These are phyloP conservation scores for Drosophila colorata DNA, from an alignment of 2,888 invertebrate genomes.

Conservation along the genomic window DNA sequence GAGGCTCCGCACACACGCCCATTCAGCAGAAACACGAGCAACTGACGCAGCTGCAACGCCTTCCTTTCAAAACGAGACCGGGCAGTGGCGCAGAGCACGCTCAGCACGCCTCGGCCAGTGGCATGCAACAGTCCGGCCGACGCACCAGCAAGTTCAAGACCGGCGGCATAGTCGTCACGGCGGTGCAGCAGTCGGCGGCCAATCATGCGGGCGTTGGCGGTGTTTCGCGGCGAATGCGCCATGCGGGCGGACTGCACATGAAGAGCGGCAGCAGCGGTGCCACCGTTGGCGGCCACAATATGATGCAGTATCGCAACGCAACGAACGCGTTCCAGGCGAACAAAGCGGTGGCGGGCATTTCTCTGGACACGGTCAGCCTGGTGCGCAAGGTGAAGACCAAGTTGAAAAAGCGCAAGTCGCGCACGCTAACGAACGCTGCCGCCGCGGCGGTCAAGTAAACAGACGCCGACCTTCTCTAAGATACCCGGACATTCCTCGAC, in stretches of 20 bases:
- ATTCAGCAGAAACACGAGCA: slow-evolving; percentile 26
- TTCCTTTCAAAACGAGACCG: slow-evolving; percentile 41
- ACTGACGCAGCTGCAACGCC: slow-evolving; percentile 32
- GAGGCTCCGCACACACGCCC: slow-evolving; percentile 1
- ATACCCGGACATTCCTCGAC: slow-evolving; percentile 27
- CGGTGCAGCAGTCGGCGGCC: slow-evolving; percentile 76
- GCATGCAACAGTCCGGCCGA: slow-evolving; percentile 19
- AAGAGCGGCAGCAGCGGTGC: slow-evolving; percentile 27
- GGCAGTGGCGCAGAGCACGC: slow-evolving; percentile 4
- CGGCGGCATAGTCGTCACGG: slow-evolving; percentile 87
- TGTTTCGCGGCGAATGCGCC: slow-evolving; percentile 51
- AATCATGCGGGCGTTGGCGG: slow-evolving; percentile 17
- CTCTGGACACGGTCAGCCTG: slow-evolving; percentile 86
- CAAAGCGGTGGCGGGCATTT: slow-evolving; percentile 52
- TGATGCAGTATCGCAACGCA: slow-evolving; percentile 31
- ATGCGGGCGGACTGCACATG: slow-evolving; percentile 33
- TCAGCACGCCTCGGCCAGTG: slow-evolving; percentile 22
- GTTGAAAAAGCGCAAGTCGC: slow-evolving; percentile 77
- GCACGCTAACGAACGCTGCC: slow-evolving; percentile 36
- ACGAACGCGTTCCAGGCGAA: slow-evolving; percentile 8
- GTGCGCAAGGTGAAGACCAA: slow-evolving; percentile 83
- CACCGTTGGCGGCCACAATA: slow-evolving; percentile 18
- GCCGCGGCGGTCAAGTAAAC: slow-evolving; percentile 24
- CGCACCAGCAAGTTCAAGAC: slow-evolving; percentile 86
- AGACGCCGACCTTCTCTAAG: neutral